These are phyloP conservation scores for Calephelis perditalis DNA, from an alignment of 2,888 invertebrate genomes.

Conservation along the genomic window DNA sequence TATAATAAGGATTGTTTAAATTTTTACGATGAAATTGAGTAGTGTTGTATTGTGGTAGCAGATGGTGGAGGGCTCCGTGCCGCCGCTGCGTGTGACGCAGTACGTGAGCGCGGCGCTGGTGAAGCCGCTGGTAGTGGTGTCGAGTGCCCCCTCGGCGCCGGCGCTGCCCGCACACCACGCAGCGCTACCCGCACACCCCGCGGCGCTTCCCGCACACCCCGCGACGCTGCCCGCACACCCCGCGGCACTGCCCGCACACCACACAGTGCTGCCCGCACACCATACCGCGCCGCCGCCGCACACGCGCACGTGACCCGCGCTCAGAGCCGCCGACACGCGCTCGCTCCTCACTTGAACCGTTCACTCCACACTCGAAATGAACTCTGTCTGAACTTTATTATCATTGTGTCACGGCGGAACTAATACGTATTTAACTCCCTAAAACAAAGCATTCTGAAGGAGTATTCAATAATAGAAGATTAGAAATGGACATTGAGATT, in stretches of 20 bases:
- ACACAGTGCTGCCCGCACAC: not conserved
- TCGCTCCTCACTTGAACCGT: too few relatives aligned
- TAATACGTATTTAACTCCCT: too few relatives aligned
- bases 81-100: constrained; percentile 82
- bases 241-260: constrained; percentile 14
- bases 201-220: too few relatives aligned
- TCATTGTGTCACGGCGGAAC: too few relatives aligned
- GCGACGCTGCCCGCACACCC: constrained; percentile 32
- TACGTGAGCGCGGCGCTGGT: constrained; percentile 81
- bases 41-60: constrained; percentile 36
- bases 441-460: too few relatives aligned
- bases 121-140: constrained; percentile 83
- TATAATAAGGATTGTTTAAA: too few relatives aligned
- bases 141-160: constrained; percentile 35
- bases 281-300: constrained; percentile 6
- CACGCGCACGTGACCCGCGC: constrained; percentile 23
- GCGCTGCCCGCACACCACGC: too few relatives aligned
- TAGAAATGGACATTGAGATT: too few relatives aligned
- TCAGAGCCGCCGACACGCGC: not conserved
- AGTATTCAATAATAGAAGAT: too few relatives aligned
- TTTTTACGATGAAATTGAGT: too few relatives aligned
- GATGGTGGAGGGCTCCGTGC: constrained; percentile 76
- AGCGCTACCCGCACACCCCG: constrained; percentile 33
- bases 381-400: too few relatives aligned
- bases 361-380: too few relatives aligned